Base-by-base conservation (phyloP, 1,140 invertebrate genomes). In the Drosophila tani region DNA sequence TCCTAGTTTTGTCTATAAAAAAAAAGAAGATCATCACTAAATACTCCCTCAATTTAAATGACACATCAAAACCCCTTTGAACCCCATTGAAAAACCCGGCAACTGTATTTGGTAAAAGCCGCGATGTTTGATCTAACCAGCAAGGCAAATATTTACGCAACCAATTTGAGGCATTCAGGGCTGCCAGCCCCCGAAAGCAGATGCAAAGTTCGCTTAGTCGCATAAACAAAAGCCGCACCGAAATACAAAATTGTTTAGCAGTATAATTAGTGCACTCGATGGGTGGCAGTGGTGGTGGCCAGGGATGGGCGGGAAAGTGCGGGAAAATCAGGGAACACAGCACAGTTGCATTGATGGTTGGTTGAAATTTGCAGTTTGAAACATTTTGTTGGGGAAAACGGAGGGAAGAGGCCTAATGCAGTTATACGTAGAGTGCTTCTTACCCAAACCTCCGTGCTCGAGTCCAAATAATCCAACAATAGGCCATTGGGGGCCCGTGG, bases 221-320 rank as follows among this genome's bases (percentile, higher is more conserved):
- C 40, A 79, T 83, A 83, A 83, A 80, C 81, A 83, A 82, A 60
- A 50, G 75, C 50, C 46, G 29, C 53, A 17, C 74, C 55, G 68
- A 77, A 81, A 85, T 81, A 58, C 59, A 41, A 79, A 83, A 85
- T 79, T 79, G 79, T 84, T 81, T 85, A 29, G 60, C 74, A 35
- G 64, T 78, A 75, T 77, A 85, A 86, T 85, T 85, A 85, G 82
- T 81, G 74, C 73, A 85, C 74, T 62, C 78, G 59, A 66, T 53
- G 60, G 62, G 67, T 63, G 63, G 57, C 21, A 19, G 62, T 60
- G 46, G 45, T 11, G 35, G n/a, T n/a, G n/a, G 40, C 8, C 14
- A 15, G 41, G 12, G 19, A 15, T 2, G 21, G 35, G 12, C 14
- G 17, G 43, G 21, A 41, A n/a, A n/a, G 6, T n/a, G 2, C 50